Base-by-base conservation (phyloP, 1,140 invertebrate genomes). In the Parasteatoda tepidariorum region DNA sequence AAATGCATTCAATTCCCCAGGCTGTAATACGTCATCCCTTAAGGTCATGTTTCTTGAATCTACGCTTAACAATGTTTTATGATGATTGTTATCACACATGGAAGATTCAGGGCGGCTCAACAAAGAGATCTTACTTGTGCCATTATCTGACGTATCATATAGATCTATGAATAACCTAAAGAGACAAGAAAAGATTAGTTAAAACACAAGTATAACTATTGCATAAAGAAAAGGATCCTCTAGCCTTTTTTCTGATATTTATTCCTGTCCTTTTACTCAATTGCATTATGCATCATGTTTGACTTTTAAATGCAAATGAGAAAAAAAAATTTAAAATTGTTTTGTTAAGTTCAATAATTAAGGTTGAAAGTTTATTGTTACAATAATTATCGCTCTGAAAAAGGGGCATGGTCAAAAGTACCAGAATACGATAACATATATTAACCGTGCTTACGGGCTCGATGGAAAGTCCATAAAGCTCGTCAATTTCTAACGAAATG, bases 1-100 rank as follows among this genome's bases (percentile, higher is more conserved):
- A 18, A 79, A 28, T 3, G 68, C 13, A 13, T 79, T 79, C 13
- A 62, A 5, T 24, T 79, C 76, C 68, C 76, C 76, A 5, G 76
- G 24, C 2, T 79, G 28, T 9, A 79, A 38, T 4, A 68, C 26
- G 6, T 26, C 34, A 28, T 79, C 48, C 18, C n/a, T 34, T 15
- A 79, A 28, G 0, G 76, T 68, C 6, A 79, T 15, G 31, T 79
- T 79, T 38, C 34, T 79, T 18, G 34, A 30, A 24, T 79, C 62
- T 13, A 61, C 41, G 18, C 28, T 57, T 24, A 57, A 33, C n/a
- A 79, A n/a, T 1, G 22, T 59, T 6, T 79, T 79, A 6, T 79
- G 41, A 18, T 62, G 18, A 28, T 79, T 54, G 26, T 64, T 33
- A 15, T 79, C 64, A 26, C 34, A 57, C 0, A 22, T 1, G 1